Base-by-base conservation (phyloP, 2,797 vertebrate genomes). In the Aulostomus chinensis region DNA sequence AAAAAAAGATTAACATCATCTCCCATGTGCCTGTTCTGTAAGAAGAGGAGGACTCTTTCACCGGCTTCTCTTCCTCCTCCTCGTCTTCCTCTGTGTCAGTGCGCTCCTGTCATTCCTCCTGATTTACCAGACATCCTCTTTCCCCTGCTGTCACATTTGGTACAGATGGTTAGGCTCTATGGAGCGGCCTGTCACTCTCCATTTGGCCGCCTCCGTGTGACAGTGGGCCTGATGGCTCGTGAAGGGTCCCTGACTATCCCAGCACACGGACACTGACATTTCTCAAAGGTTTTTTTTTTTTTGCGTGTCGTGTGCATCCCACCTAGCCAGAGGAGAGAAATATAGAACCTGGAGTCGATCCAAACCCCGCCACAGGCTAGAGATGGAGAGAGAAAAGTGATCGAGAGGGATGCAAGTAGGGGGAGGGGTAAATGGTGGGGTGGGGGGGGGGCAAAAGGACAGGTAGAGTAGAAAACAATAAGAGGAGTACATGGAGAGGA, bases 91-190 rank as follows among this genome's bases (percentile, higher is more conserved):
- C 81, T 55, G 3, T 80, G 77, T 83, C 68, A 68, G 59, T 63
- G 46, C 49, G 35, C 69, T 80, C 76, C 68, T 65, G 84, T 76
- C 66, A 35, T 84, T 83, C 63, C 80, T 75, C 76, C 73, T 80
- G 85, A 87, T 86, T 85, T 82, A 76, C 79, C 84, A 84, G 78
- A 80, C 86, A 68, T 85, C 77, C 79, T 83, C 78, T 77, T 78
- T 76, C 86, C 88, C 89, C 90, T 86, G 87, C 93, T 93, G 93
- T 92, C 93, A 93, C 88, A 92, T 94, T 93, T 91, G 87, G 87
- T 91, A 89, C 94, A 94, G 94, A 93, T 93, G 93, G 93, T 92
- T 93, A 91, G 86, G 84, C 91, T 92, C 88, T 81, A 84, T 67
- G 73, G 90, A 93, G 91, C 67, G 88, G 90, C 88, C 91, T 93